Evolutionary conservation across 2,888 invertebrate genomes (phyloP), one percentile per base, ranked within the genome.

Genomic region (Drosophila siamana): DNA sequence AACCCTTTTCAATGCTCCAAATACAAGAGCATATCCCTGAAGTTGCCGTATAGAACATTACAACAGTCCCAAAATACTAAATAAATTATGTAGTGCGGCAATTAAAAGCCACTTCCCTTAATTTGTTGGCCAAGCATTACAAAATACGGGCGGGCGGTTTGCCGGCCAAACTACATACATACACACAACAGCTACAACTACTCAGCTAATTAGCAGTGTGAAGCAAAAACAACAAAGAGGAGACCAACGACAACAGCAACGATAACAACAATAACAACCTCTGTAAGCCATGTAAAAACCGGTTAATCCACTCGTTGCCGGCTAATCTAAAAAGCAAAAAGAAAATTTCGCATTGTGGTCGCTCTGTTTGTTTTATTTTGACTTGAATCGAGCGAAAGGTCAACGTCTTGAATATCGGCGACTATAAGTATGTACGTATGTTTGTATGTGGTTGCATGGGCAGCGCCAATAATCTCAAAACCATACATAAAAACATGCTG

Each of bases 281-380:
- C 16, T 65, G 59, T 28, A 76, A 78, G 26, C 33, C 30, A 52
- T 54, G 40, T 63, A 50, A 59, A 75, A 88, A 83, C 88, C 86
- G 86, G 82, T 83, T 88, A 83, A 86, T 76, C 88, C 83, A 86
- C 83, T 85, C 75, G 55, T 66, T 66, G 66, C 81, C 86, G 79
- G 69, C 82, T 81, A 71, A 81, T 75, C 71, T 70, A 44, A 75
- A 57, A 66, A 68, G 43, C 50, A 33, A 51, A 51, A 59, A 69
- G 62, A 64, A 60, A 69, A 67, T 40, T 68, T 78, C 69, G 78
- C 78, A 68, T 59, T 78, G 72, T 59, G 30, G 8, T 33, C 16
- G 47, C 26, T 52, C 19, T 62, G 51, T 68, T 66, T 74, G 43
- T 52, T 62, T 59, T 56, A 38, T 55, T 55, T 67, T 48, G 33